Conservation (phyloP, 2,113 vertebrate genomes). For the Carettochelys insculpta region DNA sequence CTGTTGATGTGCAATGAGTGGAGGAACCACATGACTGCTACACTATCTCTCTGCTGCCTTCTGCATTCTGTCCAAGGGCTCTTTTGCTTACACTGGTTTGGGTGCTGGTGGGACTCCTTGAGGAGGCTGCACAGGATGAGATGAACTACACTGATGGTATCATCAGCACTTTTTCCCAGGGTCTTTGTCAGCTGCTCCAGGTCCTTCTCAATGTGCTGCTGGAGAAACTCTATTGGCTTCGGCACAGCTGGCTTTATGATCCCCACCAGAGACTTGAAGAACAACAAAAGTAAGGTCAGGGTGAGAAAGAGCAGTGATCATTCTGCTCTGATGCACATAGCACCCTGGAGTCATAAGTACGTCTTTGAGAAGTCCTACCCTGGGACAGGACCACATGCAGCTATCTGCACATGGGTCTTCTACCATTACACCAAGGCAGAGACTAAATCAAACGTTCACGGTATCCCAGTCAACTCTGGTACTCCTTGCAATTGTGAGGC, state of each 20-base stretch:
- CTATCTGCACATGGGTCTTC: no score
- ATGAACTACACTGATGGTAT: constrained; percentile 79
- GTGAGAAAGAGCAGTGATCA: fast-evolving
- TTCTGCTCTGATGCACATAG: not conserved
- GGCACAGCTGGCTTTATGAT: constrained; percentile 82
- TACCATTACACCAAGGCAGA: no score
- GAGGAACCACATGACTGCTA: not conserved
- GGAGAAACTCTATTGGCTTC: constrained; percentile 77
- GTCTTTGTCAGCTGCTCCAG: constrained; percentile 80
- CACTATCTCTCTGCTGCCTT: not conserved
- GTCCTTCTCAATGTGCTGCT: constrained; percentile 82
- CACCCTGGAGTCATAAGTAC: not conserved
- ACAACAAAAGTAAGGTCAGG: not conserved
- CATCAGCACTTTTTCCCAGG: constrained; percentile 87
- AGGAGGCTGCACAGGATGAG: constrained; percentile 81
- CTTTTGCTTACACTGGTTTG: constrained; percentile 74
- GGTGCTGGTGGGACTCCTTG: constrained; percentile 12
- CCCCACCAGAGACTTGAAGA: constrained; percentile 62
- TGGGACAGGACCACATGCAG: not conserved
- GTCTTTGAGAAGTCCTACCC: not conserved
- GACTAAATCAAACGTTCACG: no score
- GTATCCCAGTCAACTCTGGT: no score
- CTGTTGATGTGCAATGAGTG: not conserved
- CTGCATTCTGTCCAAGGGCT: not conserved
- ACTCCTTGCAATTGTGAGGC: no score